Evolutionary conservation across 1,140 invertebrate species (phyloP), one percentile per base, ranked within the genome.

Genomic region (Platyura marginata): DNA sequence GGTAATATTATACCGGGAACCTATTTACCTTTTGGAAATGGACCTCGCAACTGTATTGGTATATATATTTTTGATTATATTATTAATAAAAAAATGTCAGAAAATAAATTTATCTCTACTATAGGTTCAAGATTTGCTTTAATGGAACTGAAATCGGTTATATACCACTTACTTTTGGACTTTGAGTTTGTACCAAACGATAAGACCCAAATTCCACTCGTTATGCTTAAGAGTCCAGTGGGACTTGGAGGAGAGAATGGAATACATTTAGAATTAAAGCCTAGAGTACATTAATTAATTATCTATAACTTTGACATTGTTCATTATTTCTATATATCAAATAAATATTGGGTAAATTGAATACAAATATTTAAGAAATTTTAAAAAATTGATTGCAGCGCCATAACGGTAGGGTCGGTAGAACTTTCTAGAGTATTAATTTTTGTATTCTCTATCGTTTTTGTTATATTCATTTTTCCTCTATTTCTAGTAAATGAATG

Each of bases 61-160:
- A 49, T 43, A 11, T 37, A n/a, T 37, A 19, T 11, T 16, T 8
- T 16, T 4, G 16, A n/a, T n/a, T n/a, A n/a, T n/a, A n/a, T n/a
- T n/a, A n/a, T n/a, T n/a, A n/a, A n/a, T n/a, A n/a, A n/a, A n/a
- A n/a, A n/a, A n/a, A n/a, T n/a, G n/a, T n/a, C n/a, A n/a, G n/a
- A n/a, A n/a, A n/a, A n/a, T n/a, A n/a, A n/a, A n/a, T n/a, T n/a
- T n/a, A n/a, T n/a, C n/a, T n/a, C n/a, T n/a, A n/a, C n/a, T n/a
- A n/a, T 59, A 62, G 51, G 49, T 5, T 48, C 46, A 9, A 67
- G 66, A 46, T 77, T 75, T 57, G 72, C 74, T 3, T 40, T 71
- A 40, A 45, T 71, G 47, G 72, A 77, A 50, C 56, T 66, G 16
- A 74, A 73, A 51, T 56, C 63, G 8, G 46, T 69, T 4, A 45